Base-by-base conservation (phyloP, 2,113 vertebrate species). In the Oriolus oriolus region DNA sequence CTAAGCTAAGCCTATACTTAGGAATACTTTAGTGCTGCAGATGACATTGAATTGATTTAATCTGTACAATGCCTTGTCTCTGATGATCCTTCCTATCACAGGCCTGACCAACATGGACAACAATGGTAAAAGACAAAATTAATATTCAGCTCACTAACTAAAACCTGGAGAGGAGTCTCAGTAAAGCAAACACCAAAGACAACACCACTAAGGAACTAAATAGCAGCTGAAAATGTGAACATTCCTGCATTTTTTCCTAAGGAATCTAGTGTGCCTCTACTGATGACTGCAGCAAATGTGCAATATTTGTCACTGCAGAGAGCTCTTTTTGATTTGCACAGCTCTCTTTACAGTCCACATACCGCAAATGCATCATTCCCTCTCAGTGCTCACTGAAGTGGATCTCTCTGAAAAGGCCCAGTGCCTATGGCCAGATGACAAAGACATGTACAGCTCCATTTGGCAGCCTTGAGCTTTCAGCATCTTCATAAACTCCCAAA, bases 21-120 rank as follows among this genome's bases (percentile, higher is more conserved):
- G 93, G 92, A 95, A 77, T 66, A 94, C 37, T 96, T 94, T 60
- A 92, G 60, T 83, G 56, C 95, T 47, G 52, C 73, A 77, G 66
- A 88, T 88, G 75, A 95, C 71, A 59, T 74, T 30, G 71, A 93
- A 94, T 89, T 80, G 78, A 94, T 95, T 96, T 91, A 22, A 84
- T 92, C 88, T 77, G 8, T 44, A 69, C 60, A 56, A 64, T 82
- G 50, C 9, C n/a, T 88, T 68, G 47, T 74, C 37, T 91, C n/a
- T 78, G 52, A 50, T 75, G 35, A 65, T 69, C 57, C 11, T 68
- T 93, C 45, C 65, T 69, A 50, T 71, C 53, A 60, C 22, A 47
- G n/a, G 44, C 22, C 30, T 80, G 54, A 53, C 45, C 63, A 96
- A 60, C 13, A 49, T 4, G 10, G 41, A 24, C 65, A 68, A 81